phyloP scores from a whole-genome alignment of 2,113 vertebrate genomes.

The Manacus vitellinus region DNA sequence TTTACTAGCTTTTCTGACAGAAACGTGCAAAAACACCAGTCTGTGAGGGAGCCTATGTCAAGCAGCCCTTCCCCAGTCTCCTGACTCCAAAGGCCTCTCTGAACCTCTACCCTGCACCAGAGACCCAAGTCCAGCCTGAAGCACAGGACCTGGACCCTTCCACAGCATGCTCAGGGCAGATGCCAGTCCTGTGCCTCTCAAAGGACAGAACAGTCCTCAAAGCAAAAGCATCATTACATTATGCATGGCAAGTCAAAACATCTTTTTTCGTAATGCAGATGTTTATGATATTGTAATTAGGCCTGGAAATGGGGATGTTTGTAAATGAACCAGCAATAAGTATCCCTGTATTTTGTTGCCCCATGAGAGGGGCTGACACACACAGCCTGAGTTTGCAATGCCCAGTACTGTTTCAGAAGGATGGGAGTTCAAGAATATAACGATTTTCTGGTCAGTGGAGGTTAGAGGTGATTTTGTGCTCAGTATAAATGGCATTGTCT shows the following conservation, averaged over 20 bases:
- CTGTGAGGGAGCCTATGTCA: not conserved
- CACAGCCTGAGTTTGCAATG: accelerated
- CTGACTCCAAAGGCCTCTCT: not conserved
- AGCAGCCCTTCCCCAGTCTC: not conserved
- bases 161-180: accelerated
- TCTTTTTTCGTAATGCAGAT: not conserved
- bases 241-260: not conserved
- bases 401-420: not conserved
- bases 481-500: conserved; percentile 45
- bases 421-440: not conserved
- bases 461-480: conserved; percentile 29
- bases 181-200: not conserved
- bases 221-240: not conserved
- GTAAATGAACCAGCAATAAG: not conserved
- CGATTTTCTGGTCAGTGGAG: conserved; percentile 15
- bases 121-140: not conserved
- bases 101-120: not conserved
- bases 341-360: not conserved
- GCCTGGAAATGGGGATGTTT: not conserved
- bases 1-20: not conserved
- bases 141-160: not conserved
- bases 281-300: not conserved
- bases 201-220: accelerated
- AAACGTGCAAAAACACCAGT: not conserved
- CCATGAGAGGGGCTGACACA: not conserved